Conservation (phyloP, 2,797 vertebrate species). For the Amphiprion clarkii region DNA sequence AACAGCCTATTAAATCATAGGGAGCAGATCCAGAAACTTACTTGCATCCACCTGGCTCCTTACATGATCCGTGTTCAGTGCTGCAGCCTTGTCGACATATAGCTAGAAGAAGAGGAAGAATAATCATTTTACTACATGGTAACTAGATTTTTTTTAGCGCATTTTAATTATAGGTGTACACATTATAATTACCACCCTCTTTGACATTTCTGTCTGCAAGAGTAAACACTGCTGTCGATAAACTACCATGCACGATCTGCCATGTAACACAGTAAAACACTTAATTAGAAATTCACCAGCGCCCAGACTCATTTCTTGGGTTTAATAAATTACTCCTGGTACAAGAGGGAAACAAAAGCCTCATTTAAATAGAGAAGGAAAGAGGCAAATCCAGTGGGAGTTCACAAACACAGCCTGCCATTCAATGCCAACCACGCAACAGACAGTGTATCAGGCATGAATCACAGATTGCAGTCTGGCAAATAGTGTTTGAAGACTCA, state of each 20-base stretch:
- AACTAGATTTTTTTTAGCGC: conserved; percentile 33
- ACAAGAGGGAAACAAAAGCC: conserved; percentile 26
- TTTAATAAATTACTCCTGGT: conserved; percentile 22
- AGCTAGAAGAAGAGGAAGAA: conserved; percentile 81
- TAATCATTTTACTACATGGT: conserved; percentile 25
- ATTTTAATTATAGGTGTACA: conserved; percentile 50
- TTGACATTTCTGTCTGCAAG: conserved; percentile 41
- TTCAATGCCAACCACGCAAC: conserved; percentile 46
- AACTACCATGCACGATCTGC: conserved; percentile 20
- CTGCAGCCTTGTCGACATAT: conserved; percentile 98
- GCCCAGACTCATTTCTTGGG: conserved; percentile 19
- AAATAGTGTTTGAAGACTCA: conserved; percentile 27
- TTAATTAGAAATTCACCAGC: conserved; percentile 20
- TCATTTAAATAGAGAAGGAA: conserved; percentile 34
- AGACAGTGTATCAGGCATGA: conserved; percentile 72
- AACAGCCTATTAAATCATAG: conserved; percentile 27
- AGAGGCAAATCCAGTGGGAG: conserved; percentile 8
- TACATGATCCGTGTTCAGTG: conserved; percentile 95
- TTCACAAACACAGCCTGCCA: conserved; percentile 45
- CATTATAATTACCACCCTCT: conserved; percentile 40
- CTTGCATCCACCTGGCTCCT: conserved; percentile 96
- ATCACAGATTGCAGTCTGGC: conserved; percentile 64
- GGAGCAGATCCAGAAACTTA: conserved; percentile 80
- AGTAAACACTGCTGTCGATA: conserved; percentile 50
- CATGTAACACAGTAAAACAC: conserved; percentile 27